Conservation (phyloP, 2,113 vertebrate species). For the Anas platyrhynchos region DNA sequence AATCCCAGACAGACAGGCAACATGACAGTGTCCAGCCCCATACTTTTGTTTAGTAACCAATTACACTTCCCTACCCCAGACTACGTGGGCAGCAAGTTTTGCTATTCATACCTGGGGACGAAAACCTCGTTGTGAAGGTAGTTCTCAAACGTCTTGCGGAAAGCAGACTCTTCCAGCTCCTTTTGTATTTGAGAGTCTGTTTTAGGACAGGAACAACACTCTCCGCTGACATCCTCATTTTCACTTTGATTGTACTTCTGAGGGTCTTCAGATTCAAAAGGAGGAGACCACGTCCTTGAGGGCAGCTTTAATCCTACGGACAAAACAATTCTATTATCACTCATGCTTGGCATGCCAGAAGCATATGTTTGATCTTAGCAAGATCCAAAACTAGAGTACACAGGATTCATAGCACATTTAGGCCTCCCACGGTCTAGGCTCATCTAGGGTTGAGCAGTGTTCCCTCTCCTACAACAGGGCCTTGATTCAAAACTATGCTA, state of each 20-base stretch:
- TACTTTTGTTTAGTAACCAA: not conserved
- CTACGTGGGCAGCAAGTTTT: not conserved
- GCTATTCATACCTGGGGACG: constrained; percentile 83
- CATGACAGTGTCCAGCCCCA: rapidly evolving
- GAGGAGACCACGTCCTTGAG: constrained; percentile 87
- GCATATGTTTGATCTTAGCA: not conserved
- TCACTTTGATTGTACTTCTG: constrained; percentile 89
- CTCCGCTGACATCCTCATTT: constrained; percentile 72
- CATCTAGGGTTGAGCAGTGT: not conserved
- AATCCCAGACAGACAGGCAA: not conserved
- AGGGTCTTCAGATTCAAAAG: constrained; percentile 82
- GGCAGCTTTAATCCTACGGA: constrained; percentile 90
- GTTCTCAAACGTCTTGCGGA: constrained; percentile 94
- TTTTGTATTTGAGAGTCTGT: constrained; percentile 92
- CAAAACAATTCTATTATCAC: not conserved
- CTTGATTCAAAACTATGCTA: not conserved
- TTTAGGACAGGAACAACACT: constrained; percentile 93
- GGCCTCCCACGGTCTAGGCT: not conserved
- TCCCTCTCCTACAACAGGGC: not conserved
- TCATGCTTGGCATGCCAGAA: not conserved
- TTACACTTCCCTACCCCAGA: not conserved
- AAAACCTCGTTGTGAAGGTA: constrained; percentile 98
- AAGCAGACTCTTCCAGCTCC: constrained; percentile 92
- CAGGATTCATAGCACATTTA: not conserved
- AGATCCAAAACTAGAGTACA: not conserved